Base-by-base conservation (phyloP, 2,113 vertebrate species). In the Leucosticte australis region DNA sequence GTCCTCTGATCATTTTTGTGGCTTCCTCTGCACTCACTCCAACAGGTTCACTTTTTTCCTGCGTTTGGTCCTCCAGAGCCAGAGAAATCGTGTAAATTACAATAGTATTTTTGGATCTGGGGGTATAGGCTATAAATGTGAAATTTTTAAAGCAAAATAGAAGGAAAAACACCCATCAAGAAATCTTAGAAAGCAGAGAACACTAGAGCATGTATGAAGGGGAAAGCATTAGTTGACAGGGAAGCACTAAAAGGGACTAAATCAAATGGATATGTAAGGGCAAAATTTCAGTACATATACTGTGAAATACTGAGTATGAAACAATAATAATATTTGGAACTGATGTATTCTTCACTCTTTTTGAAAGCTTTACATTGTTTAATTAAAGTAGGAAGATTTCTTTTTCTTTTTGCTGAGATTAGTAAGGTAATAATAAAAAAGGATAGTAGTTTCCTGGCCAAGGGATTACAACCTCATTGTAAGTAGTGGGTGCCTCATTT, bases 171-270 rank as follows among this genome's bases (percentile, higher is more conserved):
- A 64, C 2, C 3, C 8, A 23, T n/a, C 46, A 88, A 73, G 24
- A n/a, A 77, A 62, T 52, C 8, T 41, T 68, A 23, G 16, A 7
- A 11, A 65, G 16, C 5, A 52, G 21, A 69, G 16, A 69, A 46
- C 7, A 55, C 18, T 1, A 62, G 21, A 77, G 15, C 7, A 59
- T 37, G 6, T 28, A 20, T 33, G 53, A 92, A 35, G 26, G 47
- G 14, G 10, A 93, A 90, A 86, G 5, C 11, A 2, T 53, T 28
- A 65, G 27, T 12, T 0, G 0, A 64, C 9, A 86, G 15, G 12
- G 42, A 76, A 83, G 28, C 17, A 80, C 39, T 50, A 73, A 69
- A 65, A 26, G 20, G 1, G 2, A 49, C 23, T 44, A 35, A 57
- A 93, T 73, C 23, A 57, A 76, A 39, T 35, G 16, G 60, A 73